Base-by-base conservation (phyloP, 2,888 invertebrate species). In the Rhogogaster chlorosoma region DNA sequence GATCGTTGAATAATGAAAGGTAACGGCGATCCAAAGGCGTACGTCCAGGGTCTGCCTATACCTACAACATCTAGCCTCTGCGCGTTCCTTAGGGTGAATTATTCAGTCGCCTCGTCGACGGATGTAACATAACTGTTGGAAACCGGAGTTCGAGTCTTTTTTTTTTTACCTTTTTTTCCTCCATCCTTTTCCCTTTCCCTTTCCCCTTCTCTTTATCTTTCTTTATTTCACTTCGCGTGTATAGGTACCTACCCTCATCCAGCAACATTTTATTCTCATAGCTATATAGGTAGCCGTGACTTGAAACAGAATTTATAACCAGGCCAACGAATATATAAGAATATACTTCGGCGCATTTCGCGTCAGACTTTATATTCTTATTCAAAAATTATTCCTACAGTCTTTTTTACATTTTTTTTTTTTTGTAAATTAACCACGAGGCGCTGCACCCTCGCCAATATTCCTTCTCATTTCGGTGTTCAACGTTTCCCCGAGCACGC, bases 1-100 rank as follows among this genome's bases (percentile, higher is more conserved):
- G 53, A 77, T 77, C 29, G 77, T 77, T 77, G 53, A 77, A 77
- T 77, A 77, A 77, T 53, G 77, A 77, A 77, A 53, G 7, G 77
- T 32, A 32, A 77, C 53, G 29, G 77, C 9, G 53, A 49, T 49
- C 45, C 3, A 45, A 53, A 49, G 29, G 49, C 18, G 26, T 26
- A 38, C 26, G 9, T n/a, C n/a, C n/a, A n/a, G 73, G 67, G 67
- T n/a, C n/a, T n/a, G 12, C 10, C 22, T 18, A 29, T 29, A 32
- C 6, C 42, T 18, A 18, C 18, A 29, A 53, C 26, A 29, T 1
- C 49, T 77, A 18, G 10, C 22, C 42, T 5, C 22, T 0, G 1
- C 18, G 29, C 53, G 77, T 49, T 49, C 1, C 15, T 2, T 7
- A 32, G 26, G 49, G 49, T 77, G 53, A 77, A 77, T 77, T 77